Evolutionary conservation across 2,888 invertebrate genomes (phyloP).

Genomic region (Rosalia funebris): DNA sequence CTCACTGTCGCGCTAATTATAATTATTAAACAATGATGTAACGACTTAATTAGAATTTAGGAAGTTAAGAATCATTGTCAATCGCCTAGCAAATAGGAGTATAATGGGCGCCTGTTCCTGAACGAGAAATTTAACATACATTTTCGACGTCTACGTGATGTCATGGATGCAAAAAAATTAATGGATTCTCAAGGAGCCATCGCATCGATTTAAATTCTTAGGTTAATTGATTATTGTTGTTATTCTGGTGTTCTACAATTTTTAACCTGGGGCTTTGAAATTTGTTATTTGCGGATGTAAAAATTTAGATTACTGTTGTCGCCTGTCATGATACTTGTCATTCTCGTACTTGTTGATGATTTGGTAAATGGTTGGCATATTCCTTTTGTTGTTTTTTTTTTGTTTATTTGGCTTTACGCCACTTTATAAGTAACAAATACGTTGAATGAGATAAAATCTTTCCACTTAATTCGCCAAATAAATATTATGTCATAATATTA

Average conservation of each 20-base stretch:
- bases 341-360: too few species aligned
- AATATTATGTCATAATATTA: conserved; percentile 1
- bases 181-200: conserved; percentile 5
- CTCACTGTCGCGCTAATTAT: conserved; percentile 17
- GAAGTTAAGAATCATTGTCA: conserved; percentile 9
- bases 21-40: conserved; percentile 15
- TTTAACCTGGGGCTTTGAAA: not conserved
- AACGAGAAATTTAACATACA: conserved; percentile 4
- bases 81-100: conserved; percentile 5
- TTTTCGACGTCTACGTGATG: conserved; percentile 6
- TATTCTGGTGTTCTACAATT: not conserved
- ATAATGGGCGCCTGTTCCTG: not conserved
- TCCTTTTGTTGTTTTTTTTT: not conserved
- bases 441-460: not conserved
- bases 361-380: not conserved
- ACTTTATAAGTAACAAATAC: not conserved
- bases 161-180: conserved; percentile 7
- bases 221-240: conserved; percentile 8
- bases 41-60: conserved; percentile 8
- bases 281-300: not conserved
- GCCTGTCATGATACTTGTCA: too few species aligned
- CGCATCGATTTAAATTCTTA: conserved; percentile 8
- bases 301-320: not conserved
- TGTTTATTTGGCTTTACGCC: not conserved
- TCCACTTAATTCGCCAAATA: not conserved